Percentiles rank a stretch among this genome's conserved stretches.
These are phyloP conservation scores for Aldabrachelys gigantea DNA, from an alignment of 2,113 vertebrate genomes.

Conservation along the genomic window DNA sequence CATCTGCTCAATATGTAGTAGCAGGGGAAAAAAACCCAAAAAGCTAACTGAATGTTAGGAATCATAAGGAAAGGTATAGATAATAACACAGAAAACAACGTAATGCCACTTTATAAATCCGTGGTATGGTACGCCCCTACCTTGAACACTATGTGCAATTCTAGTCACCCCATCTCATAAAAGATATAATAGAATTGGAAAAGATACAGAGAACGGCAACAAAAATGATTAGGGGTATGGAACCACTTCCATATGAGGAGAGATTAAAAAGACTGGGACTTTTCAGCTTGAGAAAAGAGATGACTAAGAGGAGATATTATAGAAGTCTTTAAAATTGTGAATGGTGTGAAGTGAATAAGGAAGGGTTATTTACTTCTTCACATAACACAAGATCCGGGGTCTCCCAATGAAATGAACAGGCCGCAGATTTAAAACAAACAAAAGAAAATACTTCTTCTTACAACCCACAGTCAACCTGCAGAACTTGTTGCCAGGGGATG, in stretches of 20 bases:
- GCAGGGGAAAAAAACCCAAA: too few relatives aligned
- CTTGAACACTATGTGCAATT: neutral
- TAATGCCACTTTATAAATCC: neutral
- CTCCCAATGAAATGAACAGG: neutral
- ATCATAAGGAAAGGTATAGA: neutral
- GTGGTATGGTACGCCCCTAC: too few relatives aligned
- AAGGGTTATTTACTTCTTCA: neutral
- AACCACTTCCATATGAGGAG: neutral
- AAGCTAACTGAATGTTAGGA: neutral
- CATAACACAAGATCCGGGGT: neutral
- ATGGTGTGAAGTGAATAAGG: too few relatives aligned
- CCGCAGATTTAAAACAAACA: neutral
- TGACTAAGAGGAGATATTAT: neutral
- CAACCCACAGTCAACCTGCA: neutral
- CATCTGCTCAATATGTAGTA: neutral
- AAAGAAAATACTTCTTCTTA: neutral
- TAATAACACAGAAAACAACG: neutral
- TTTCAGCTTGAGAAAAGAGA: neutral
- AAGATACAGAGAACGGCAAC: neutral
- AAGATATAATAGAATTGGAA: neutral
- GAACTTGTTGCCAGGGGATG: neutral
- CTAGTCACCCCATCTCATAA: neutral
- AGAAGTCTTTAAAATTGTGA: neutral
- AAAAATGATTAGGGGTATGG: neutral
- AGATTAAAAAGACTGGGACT: neutral